Conservation (phyloP, 2,888 invertebrate genomes). For the Lamellibrachia satsuma region DNA sequence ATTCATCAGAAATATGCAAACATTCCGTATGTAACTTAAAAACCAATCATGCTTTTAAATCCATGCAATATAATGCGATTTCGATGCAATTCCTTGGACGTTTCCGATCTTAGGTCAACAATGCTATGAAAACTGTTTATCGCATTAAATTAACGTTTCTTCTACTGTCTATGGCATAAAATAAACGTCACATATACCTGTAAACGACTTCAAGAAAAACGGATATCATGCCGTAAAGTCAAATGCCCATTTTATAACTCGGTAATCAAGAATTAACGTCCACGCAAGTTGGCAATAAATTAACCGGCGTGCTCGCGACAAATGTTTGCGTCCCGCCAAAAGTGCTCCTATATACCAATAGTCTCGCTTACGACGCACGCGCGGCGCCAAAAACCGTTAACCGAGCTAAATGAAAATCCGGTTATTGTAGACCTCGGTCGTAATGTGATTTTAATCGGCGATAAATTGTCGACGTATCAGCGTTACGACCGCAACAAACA, state of each 20-base stretch:
- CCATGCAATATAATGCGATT: no score
- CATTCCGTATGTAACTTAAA: no score
- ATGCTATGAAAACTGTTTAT: no score
- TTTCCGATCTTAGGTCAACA: no score
- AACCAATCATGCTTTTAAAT: no score
- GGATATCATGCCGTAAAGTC: neutral
- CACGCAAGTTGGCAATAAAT: neutral
- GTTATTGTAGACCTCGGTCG: neutral
- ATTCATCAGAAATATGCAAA: no score
- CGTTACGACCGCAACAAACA: neutral
- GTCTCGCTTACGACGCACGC: neutral
- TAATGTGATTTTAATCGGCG: slow-evolving; percentile 6
- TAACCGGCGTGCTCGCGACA: neutral
- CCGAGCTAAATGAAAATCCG: neutral
- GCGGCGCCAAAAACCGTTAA: neutral
- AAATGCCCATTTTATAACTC: neutral
- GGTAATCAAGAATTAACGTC: slow-evolving; percentile 17
- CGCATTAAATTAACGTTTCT: no score
- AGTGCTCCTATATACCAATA: neutral
- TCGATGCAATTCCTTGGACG: no score
- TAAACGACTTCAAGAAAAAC: neutral
- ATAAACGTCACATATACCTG: neutral
- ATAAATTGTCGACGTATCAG: neutral
- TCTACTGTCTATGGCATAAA: neutral
- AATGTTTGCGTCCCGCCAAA: neutral